phyloP scores from a whole-genome alignment of 37 sponge, comb jelly and placozoan species.

The Halisarca cf. caerulea region DNA sequence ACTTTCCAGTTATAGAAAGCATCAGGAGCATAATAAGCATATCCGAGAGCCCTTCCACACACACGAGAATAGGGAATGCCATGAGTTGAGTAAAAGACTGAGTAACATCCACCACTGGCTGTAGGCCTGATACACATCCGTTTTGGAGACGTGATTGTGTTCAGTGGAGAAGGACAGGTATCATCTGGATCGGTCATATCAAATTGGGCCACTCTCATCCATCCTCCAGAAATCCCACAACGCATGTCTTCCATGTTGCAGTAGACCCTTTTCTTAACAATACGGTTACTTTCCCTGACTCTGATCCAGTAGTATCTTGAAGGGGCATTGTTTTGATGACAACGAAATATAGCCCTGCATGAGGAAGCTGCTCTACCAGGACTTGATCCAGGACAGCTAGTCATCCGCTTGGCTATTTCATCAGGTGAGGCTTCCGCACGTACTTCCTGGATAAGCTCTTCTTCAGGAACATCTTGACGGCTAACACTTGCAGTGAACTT shows the following conservation, averaged over 20 bases:
- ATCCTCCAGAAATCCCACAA: neutral
- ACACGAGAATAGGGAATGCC: neutral
- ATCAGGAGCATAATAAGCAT: neutral
- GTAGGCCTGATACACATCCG: neutral
- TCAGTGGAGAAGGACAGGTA: neutral
- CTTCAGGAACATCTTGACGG: too few relatives aligned
- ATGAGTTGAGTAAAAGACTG: neutral
- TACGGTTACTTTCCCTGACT: neutral
- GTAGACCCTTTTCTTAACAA: neutral
- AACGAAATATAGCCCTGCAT: too few relatives aligned
- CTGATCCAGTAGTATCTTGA: neutral
- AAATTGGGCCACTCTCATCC: neutral
- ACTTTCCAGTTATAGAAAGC: neutral
- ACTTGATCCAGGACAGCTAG: too few relatives aligned
- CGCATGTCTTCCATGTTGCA: neutral
- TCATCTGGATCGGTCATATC: neutral
- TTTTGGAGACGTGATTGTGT: neutral
- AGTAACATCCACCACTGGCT: neutral
- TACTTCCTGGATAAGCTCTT: too few relatives aligned
- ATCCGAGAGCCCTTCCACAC: slow-evolving; percentile 24
- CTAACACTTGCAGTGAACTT: too few relatives aligned
- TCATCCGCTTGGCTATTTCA: too few relatives aligned
- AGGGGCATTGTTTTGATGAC: too few relatives aligned
- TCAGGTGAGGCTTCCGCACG: too few relatives aligned
- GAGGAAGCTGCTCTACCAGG: too few relatives aligned